phyloP scores from a whole-genome alignment of 2,113 vertebrate genomes.

The Psittacara wagleri region DNA sequence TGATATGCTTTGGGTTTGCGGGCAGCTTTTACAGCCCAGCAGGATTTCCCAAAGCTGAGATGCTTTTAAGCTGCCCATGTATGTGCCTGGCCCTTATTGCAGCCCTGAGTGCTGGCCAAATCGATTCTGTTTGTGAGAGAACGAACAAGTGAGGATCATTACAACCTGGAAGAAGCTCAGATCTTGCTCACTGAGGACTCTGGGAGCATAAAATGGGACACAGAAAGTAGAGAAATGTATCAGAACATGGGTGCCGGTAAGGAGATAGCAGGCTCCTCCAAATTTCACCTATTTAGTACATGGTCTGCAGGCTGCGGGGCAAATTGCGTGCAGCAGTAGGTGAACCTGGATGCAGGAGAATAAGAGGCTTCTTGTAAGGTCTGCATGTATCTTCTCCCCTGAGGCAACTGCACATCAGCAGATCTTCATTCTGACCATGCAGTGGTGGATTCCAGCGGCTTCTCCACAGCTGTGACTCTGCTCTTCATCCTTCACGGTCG shows the following conservation, averaged over 20 bases:
- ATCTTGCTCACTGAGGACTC: neutral
- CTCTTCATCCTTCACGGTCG: neutral
- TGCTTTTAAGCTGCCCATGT: neutral
- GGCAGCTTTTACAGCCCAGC: conserved; percentile 57
- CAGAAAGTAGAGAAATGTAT: neutral
- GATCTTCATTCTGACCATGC: neutral
- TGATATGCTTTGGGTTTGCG: conserved; percentile 56
- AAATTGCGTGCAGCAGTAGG: neutral
- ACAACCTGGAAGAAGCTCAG: conserved; percentile 3
- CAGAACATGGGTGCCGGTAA: neutral
- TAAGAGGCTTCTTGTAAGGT: neutral
- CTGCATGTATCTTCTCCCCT: neutral
- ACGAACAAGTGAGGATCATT: conserved; percentile 36
- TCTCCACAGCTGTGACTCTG: neutral
- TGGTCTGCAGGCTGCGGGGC: neutral
- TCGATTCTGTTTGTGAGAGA: neutral
- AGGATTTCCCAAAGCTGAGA: conserved; percentile 55
- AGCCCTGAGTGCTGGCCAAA: conserved; percentile 34
- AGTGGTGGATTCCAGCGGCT: neutral
- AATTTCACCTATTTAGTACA: neutral
- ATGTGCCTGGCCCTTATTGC: conserved; percentile 38
- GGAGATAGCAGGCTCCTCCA: neutral
- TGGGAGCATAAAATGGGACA: neutral
- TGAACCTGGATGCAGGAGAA: neutral
- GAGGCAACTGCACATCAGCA: accelerated